Base-by-base conservation (phyloP, 2,797 vertebrate species). In the Cuniculus paca region DNA sequence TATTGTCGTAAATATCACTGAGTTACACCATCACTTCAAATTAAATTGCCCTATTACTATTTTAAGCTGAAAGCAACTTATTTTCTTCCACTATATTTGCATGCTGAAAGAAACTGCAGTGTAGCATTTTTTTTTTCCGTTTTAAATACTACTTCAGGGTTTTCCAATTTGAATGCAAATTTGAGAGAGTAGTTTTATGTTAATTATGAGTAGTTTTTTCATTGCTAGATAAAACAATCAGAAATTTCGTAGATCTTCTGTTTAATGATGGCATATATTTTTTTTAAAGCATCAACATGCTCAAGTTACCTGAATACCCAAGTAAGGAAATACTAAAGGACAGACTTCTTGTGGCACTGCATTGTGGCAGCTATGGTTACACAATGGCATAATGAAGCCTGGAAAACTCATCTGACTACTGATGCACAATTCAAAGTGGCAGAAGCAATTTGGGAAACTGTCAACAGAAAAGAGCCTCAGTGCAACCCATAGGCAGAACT, bases 321-420 rank as follows among this genome's bases (percentile, higher is more conserved):
- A 99, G 98, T 98, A 99, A 99, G 98, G 99, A 99, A 97, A 98
- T 99, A 97, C 99, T 99, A 77, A 99, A 99, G 97, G 99, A 99
- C 98, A 99, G 99, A 65, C 99, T 99, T 98, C 99, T 99, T 86
- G 99, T 99, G 58, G 99, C 99, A 1, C 98, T 99, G 94, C 99
- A 99, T 97, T 99, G 99, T 98, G 99, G 99, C 98, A 99, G 99
- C 98, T 99, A 99, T 8, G 99, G 99, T 42, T 99, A 99, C 98
- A 99, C 99, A 91, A 99, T 99, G 99, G 99, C 99, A 2, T 99
- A 98, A 99, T 42, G 95, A 96, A 91, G 92, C 82, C 93, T 82
- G 80, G 91, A 97, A 97, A 95, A 91, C 83, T 92, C 95, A 31
- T 95, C 95, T 95, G 97, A 96, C 97, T 96, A 48, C 96, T 96